Evolutionary conservation across 2,888 invertebrate species (phyloP).

Genomic region (Apantesis nais): DNA sequence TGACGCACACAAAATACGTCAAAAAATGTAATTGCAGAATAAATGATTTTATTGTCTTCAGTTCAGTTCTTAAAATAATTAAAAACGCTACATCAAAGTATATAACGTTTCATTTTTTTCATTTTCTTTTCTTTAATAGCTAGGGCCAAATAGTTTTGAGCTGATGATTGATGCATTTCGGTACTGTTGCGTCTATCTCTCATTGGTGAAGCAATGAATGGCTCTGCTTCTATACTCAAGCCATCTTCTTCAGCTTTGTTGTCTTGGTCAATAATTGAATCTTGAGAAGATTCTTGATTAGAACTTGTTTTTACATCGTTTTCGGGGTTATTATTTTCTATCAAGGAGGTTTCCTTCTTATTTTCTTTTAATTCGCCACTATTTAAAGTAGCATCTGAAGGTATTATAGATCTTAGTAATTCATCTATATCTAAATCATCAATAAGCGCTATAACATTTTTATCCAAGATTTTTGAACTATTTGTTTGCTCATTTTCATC

Average conservation of each 20-base stretch:
- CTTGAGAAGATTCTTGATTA: not conserved
- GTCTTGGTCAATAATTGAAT: not conserved
- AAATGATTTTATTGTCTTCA: too few relatives aligned
- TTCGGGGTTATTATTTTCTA: not conserved
- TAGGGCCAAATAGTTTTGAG: not conserved
- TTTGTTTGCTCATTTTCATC: not conserved
- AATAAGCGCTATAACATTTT: not conserved
- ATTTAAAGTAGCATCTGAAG: not conserved
- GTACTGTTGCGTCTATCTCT: not conserved
- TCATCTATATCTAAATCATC: conserved; percentile 8
- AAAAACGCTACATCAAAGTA: not conserved
- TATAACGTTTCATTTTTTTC: conserved; percentile 4
- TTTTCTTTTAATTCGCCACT: not conserved
- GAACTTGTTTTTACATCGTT: not conserved
- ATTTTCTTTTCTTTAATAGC: conserved; percentile 5
- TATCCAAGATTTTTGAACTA: not conserved
- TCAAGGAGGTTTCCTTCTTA: not conserved
- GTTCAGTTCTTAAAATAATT: too few relatives aligned
- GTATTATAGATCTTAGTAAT: not conserved
- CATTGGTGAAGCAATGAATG: not conserved
- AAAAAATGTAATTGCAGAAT: too few relatives aligned
- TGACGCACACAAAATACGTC: too few relatives aligned
- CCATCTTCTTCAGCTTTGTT: not conserved
- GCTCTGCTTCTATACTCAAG: not conserved
- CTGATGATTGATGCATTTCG: not conserved